phyloP scores from a whole-genome alignment of 2,797 vertebrate genomes.

The Alouatta caraya region DNA sequence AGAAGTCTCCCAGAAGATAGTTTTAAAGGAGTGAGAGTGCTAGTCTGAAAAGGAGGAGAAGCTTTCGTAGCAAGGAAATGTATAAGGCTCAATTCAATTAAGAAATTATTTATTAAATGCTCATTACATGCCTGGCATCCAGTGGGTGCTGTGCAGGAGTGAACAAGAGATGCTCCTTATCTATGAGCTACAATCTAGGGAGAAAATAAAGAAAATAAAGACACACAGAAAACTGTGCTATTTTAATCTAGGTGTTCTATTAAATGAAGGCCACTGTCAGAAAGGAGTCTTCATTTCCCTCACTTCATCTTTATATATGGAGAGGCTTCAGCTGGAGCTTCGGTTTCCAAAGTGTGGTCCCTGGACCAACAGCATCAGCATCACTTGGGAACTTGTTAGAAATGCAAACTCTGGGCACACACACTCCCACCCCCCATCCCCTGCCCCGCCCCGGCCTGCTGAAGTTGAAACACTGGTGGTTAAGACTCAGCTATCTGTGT shows the following conservation, averaged over 20 bases:
- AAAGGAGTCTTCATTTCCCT: not conserved
- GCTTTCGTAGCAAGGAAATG: not conserved
- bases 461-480: not conserved
- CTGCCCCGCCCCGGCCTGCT: not conserved
- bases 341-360: not conserved
- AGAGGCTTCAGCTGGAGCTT: not conserved
- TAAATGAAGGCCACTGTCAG: not conserved
- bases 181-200: not conserved
- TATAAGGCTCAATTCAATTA: not conserved
- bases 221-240: not conserved
- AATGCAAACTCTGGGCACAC: not conserved
- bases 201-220: not conserved
- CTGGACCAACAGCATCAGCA: not conserved
- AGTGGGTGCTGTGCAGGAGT: not conserved
- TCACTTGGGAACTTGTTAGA: not conserved
- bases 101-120: not conserved
- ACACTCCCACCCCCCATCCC: too few relatives aligned
- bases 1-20: not conserved
- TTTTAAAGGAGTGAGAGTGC: not conserved
- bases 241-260: not conserved
- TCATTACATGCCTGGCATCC: not conserved
- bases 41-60: not conserved
- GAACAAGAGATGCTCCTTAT: conserved; percentile 7
- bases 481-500: not conserved
- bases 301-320: not conserved